A percentile compares a stretch with the other conserved stretches of the same genome.
These are phyloP conservation scores for Odontothrips loti DNA, from an alignment of 2,888 invertebrate genomes.

Conservation along the genomic window DNA sequence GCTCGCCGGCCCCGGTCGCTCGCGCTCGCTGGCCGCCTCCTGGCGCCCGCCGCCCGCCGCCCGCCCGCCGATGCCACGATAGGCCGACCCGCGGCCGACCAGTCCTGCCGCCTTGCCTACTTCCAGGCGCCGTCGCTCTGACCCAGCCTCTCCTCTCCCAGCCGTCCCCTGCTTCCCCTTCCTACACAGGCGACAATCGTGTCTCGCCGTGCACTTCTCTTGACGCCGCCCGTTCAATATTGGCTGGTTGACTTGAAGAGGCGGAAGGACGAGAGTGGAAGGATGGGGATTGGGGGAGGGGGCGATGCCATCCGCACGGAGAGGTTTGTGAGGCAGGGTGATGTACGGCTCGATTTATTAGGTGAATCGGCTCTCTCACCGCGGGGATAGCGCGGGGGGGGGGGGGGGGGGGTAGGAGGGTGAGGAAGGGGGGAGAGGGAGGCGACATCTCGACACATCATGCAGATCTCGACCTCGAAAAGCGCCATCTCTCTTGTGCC, in stretches of 20 bases:
- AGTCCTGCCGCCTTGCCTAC: too few species aligned
- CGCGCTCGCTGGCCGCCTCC: too few species aligned
- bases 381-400: not conserved
- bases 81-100: too few species aligned
- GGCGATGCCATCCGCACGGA: not conserved
- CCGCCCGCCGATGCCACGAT: too few species aligned
- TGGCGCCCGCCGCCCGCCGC: too few species aligned
- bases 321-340: not conserved
- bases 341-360: slow-evolving; percentile 24
- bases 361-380: slow-evolving; percentile 9
- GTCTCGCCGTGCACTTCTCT: not conserved
- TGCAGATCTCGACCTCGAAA: slow-evolving; percentile 19
- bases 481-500: slow-evolving; percentile 6
- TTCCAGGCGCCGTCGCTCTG: too few species aligned
- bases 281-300: not conserved
- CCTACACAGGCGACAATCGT: not conserved
- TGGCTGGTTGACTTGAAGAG: not conserved
- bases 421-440: not conserved
- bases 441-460: slow-evolving; percentile 22
- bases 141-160: too few species aligned
- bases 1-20: too few species aligned
- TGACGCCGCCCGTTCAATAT: not conserved
- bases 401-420: not conserved
- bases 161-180: too few species aligned
- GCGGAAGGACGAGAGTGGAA: not conserved